Percentiles rank a stretch among this genome's conserved stretches.
Conservation (phyloP, 2,888 invertebrate genomes). For the Aspidapion aeneum region DNA sequence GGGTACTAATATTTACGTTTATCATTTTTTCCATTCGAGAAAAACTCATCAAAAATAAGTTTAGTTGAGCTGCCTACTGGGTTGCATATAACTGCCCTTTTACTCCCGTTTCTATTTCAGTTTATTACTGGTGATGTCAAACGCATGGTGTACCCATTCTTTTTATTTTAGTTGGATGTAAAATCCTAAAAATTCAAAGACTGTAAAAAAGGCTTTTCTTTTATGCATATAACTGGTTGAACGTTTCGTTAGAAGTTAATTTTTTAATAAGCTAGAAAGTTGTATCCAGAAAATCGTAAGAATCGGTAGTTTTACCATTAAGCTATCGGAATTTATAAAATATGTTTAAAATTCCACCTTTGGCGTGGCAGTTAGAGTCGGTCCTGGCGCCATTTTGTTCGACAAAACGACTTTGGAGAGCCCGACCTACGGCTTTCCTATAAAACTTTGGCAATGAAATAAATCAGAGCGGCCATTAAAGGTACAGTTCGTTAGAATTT, state of each 20-base stretch:
- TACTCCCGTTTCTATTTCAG: no score
- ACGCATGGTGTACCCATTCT: no score
- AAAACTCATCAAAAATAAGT: no score
- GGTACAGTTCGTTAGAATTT: conserved; percentile 3
- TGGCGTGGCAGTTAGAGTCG: conserved; percentile 2
- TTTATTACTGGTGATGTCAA: no score
- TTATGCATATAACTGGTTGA: no score
- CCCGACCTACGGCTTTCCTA: conserved; percentile 19
- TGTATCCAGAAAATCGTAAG: background rate
- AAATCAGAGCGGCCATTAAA: conserved; percentile 18
- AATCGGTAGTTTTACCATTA: background rate
- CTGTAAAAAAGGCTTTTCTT: no score
- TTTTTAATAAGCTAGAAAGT: background rate
- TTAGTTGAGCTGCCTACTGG: no score
- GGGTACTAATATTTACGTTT: no score
- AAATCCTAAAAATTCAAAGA: no score
- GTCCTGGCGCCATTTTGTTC: conserved; percentile 6
- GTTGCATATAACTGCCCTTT: no score
- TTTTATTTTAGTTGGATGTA: no score
- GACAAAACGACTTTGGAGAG: conserved; percentile 22
- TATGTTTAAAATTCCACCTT: conserved; percentile 8
- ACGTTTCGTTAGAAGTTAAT: background rate
- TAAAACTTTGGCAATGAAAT: conserved; percentile 25
- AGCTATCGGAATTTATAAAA: conserved; percentile 19
- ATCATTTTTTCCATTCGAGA: no score